phyloP scores from a whole-genome alignment of 2,888 invertebrate species.

The Hartigia nigra region DNA sequence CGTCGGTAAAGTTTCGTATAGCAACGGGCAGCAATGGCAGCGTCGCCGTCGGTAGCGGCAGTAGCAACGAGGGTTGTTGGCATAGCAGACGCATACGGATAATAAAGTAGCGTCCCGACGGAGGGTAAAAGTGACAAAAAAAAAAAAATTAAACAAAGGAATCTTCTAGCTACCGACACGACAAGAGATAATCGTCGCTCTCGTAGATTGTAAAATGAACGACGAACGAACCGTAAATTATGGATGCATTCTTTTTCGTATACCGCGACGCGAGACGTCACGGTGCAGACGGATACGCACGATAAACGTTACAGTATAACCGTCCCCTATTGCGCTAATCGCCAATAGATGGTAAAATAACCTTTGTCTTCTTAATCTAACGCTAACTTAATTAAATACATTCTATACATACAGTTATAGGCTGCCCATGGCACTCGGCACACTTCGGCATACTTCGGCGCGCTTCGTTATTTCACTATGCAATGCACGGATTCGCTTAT shows the following conservation, averaged over 20 bases:
- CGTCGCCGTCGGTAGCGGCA: background rate
- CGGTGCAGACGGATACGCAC: background rate
- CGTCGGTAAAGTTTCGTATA: background rate
- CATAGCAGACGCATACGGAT: background rate
- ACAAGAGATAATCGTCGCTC: background rate
- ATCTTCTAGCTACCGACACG: background rate
- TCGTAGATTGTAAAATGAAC: background rate
- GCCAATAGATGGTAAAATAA: background rate
- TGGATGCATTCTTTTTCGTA: background rate
- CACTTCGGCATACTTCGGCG: background rate
- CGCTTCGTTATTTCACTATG: background rate
- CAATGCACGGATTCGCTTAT: background rate
- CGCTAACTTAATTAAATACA: constrained; percentile 9
- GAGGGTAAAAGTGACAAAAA: background rate
- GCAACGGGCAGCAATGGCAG: background rate
- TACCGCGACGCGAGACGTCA: background rate
- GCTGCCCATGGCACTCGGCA: background rate
- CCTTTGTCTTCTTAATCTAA: background rate
- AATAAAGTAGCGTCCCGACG: background rate
- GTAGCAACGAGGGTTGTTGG: background rate
- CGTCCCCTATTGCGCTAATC: background rate
- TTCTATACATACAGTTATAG: constrained; percentile 13
- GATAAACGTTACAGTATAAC: background rate
- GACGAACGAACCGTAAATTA: background rate
- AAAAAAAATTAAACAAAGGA: background rate